A percentile compares a stretch with the other conserved stretches of the same genome.
phyloP scores from a whole-genome alignment of 2,113 vertebrate species.

The Machaerirhynchus nigripectus region DNA sequence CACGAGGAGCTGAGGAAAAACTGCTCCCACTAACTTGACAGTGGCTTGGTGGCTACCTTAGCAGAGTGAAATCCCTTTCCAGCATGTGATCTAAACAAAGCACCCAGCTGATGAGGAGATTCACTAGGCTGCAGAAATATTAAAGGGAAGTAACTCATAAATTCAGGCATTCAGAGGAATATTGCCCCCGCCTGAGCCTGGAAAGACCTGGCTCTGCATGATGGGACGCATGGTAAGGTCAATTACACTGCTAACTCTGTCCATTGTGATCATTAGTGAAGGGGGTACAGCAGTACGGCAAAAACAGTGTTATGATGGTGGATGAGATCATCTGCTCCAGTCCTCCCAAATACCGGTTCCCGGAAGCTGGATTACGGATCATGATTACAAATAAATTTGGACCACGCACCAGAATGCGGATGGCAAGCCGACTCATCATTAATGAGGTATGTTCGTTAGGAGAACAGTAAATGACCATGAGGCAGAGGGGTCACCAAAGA shows the following conservation, averaged over 20 bases:
- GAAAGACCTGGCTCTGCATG: neutral
- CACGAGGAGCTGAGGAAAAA: neutral
- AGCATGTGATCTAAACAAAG: neutral
- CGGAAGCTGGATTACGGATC: constrained; percentile 89
- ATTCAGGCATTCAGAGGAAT: neutral
- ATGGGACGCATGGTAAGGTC: neutral
- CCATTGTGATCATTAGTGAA: constrained; percentile 80
- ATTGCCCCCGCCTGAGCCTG: neutral
- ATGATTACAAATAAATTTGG: constrained; percentile 98
- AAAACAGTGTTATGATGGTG: constrained; percentile 91
- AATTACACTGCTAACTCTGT: constrained; percentile 15
- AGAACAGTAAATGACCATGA: neutral
- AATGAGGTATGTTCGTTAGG: constrained; percentile 82
- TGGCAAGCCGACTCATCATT: constrained; percentile 96
- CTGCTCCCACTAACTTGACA: neutral
- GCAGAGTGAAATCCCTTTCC: neutral
- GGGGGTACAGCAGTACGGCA: constrained; percentile 79
- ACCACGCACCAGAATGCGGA: constrained; percentile 91
- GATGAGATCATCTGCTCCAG: constrained; percentile 94
- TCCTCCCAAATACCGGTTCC: constrained; percentile 91
- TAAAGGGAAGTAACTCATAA: neutral
- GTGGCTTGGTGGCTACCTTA: neutral
- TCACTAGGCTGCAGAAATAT: neutral
- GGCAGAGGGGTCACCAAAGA: neutral
- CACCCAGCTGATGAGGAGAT: neutral